Conservation (phyloP, 2,113 vertebrate genomes). For the Alethe diademata region DNA sequence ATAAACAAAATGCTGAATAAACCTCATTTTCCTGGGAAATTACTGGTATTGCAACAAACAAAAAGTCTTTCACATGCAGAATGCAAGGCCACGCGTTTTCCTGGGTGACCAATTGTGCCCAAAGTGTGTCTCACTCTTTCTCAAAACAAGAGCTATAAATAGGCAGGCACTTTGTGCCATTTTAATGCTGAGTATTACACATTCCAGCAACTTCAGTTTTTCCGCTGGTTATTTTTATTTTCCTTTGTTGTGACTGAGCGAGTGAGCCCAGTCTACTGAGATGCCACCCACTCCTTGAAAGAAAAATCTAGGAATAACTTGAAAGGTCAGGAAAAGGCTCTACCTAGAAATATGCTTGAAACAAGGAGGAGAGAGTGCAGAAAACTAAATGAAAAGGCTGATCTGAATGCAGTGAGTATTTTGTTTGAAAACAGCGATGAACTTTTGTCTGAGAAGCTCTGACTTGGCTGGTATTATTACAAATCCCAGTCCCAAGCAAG, state of each 20-base stretch:
- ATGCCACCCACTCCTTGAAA: not conserved
- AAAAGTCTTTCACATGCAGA: not conserved
- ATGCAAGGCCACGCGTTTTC: not conserved
- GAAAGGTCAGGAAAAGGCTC: not conserved
- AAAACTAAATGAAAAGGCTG: not conserved
- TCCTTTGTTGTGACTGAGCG: not conserved
- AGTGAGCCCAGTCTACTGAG: not conserved
- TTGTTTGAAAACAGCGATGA: not conserved
- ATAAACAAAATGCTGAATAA: not conserved
- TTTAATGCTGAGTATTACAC: conserved; percentile 37
- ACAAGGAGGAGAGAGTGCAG: not conserved
- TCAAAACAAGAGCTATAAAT: conserved; percentile 42
- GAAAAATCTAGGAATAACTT: not conserved
- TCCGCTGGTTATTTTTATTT: conserved; percentile 38
- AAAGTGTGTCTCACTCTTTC: conserved; percentile 31
- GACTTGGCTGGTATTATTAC: not conserved
- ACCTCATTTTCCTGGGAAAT: not conserved
- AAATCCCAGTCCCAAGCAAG: not conserved
- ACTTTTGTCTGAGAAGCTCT: not conserved
- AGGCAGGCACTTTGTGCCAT: not conserved
- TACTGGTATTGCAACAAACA: conserved; percentile 19
- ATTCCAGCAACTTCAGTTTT: conserved; percentile 29
- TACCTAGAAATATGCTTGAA: not conserved
- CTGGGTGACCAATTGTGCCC: conserved; percentile 24
- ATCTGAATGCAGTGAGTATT: not conserved